phyloP scores from a whole-genome alignment of 2,888 invertebrate genomes.

The Ecliptopera silaceata region DNA sequence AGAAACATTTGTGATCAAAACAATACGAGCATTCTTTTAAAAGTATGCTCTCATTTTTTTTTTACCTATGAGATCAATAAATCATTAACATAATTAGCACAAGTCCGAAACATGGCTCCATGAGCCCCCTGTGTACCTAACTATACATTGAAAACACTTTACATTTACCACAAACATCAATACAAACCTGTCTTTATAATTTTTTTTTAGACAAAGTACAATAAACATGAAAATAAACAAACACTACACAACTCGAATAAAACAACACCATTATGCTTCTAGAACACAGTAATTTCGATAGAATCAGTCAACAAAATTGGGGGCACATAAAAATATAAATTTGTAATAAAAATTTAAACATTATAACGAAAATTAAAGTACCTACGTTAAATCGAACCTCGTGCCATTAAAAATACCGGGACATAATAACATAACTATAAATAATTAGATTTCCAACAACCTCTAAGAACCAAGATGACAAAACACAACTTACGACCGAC shows the following conservation, averaged over 20 bases:
- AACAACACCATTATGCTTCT: conserved; percentile 27
- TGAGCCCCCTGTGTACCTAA: conserved; percentile 47
- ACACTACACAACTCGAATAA: conserved; percentile 14
- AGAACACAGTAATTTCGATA: conserved; percentile 39
- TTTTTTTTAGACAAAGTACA: conserved; percentile 13
- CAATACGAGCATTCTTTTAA: conserved; percentile 35
- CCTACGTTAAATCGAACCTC: conserved; percentile 35
- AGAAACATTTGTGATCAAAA: conserved; percentile 49
- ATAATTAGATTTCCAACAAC: conserved; percentile 33
- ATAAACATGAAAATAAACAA: conserved; percentile 38
- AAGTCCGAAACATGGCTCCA: conserved; percentile 55
- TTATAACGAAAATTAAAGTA: conserved; percentile 40
- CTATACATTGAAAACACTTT: conserved; percentile 46
- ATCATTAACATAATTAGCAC: conserved; percentile 46
- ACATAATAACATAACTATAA: conserved; percentile 36
- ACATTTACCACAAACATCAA: conserved; percentile 51
- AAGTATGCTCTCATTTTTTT: conserved; percentile 42
- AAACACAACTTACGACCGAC: conserved; percentile 25
- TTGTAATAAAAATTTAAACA: conserved; percentile 40
- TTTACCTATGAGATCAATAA: conserved; percentile 67
- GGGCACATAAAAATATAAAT: conserved; percentile 32
- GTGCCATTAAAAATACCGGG: conserved; percentile 48
- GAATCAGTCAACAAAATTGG: conserved; percentile 46
- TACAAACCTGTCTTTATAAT: conserved; percentile 36
- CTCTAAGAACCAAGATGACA: conserved; percentile 36